Evolutionary conservation across 2,113 vertebrate genomes (phyloP).

Genomic region (Scophthalmus maximus): DNA sequence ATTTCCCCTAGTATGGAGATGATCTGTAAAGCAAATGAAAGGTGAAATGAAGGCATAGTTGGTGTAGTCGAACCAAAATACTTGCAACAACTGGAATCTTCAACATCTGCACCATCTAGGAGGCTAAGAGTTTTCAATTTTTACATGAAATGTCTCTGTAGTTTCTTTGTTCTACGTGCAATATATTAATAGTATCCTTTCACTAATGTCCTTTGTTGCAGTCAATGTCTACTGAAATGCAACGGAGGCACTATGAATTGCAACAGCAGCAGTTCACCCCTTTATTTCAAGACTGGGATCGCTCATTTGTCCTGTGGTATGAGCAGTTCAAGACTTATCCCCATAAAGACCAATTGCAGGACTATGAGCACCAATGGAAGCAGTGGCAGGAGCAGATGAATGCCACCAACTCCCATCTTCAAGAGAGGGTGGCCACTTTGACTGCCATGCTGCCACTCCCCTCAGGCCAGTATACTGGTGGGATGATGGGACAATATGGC

Average conservation of each 20-base stretch:
- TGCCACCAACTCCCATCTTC: slow-evolving; percentile 90
- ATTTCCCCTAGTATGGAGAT: background rate
- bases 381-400: slow-evolving; percentile 99
- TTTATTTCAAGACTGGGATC: slow-evolving; percentile 93
- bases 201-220: slow-evolving; percentile 67
- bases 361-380: slow-evolving; percentile 96
- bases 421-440: slow-evolving; percentile 89
- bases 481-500: slow-evolving; percentile 85
- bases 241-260: slow-evolving; percentile 91
- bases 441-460: slow-evolving; percentile 88
- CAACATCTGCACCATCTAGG: background rate
- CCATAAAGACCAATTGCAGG: slow-evolving; percentile 96
- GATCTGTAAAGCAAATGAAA: background rate
- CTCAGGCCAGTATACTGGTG: slow-evolving; percentile 81
- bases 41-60: background rate
- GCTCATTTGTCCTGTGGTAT: slow-evolving; percentile 92
- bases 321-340: slow-evolving; percentile 95
- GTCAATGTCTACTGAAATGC: slow-evolving; percentile 92
- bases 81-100: no score
- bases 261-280: slow-evolving; percentile 93
- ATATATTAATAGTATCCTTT: background rate
- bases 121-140: background rate
- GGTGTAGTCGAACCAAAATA: background rate
- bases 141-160: background rate
- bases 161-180: background rate